A percentile compares a stretch with the other conserved stretches of the same genome.
These are phyloP conservation scores for Engraulis encrasicolus DNA, from an alignment of 2,113 vertebrate genomes.

Conservation along the genomic window DNA sequence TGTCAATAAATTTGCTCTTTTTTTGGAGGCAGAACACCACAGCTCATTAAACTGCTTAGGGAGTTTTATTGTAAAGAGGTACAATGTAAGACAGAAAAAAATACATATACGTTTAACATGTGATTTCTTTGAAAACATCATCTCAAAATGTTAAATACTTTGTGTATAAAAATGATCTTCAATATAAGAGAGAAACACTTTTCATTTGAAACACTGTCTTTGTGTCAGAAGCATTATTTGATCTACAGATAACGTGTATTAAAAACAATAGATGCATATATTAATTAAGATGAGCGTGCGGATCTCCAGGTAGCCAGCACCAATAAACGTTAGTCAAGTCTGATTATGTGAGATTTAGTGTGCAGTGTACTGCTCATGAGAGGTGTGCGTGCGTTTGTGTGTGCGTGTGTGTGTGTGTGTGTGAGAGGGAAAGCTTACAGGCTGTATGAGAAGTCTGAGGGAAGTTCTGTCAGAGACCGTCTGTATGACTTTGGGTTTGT, in stretches of 20 bases:
- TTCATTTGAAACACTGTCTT: slow-evolving; percentile 55
- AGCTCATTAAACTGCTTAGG: neutral
- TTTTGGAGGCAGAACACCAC: neutral
- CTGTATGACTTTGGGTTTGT: no score
- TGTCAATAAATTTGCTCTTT: neutral
- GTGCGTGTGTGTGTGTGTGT: neutral
- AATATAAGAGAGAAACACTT: slow-evolving; percentile 51
- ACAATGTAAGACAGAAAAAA: neutral
- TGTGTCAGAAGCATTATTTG: slow-evolving; percentile 42
- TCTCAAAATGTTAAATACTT: slow-evolving; percentile 57
- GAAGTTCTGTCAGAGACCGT: neutral
- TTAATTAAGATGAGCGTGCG: slow-evolving; percentile 38
- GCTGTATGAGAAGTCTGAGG: neutral
- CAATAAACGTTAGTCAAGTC: slow-evolving; percentile 48
- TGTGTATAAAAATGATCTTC: slow-evolving; percentile 49
- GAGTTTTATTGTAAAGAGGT: neutral
- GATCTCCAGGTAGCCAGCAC: slow-evolving; percentile 53
- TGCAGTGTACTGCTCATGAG: slow-evolving; percentile 37
- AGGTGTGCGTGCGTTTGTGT: no score
- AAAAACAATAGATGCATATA: neutral
- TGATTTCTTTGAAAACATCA: slow-evolving; percentile 36
- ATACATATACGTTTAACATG: neutral
- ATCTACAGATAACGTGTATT: neutral
- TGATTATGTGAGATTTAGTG: slow-evolving; percentile 21
- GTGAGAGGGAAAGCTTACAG: neutral